Evolutionary conservation across 2,888 invertebrate genomes (phyloP).

Genomic region (Spodoptera picta): DNA sequence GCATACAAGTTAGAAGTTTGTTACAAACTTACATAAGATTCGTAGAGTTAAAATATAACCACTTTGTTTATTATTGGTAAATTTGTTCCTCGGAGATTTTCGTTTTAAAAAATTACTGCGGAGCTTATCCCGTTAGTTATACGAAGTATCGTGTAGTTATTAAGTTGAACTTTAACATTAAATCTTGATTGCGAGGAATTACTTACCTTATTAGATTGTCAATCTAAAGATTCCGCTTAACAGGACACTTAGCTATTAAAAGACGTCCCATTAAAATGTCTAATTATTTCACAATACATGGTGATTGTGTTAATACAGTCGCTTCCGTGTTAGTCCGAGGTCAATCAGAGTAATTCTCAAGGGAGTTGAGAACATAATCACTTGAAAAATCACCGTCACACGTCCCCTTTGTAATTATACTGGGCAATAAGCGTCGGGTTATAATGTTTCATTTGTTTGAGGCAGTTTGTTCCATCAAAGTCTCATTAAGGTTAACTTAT

Average conservation of each 20-base stretch:
- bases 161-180: background rate
- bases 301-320: background rate
- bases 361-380: constrained; percentile 9
- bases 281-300: constrained; percentile 8
- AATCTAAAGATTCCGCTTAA: too few relatives aligned
- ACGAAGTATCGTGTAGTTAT: background rate
- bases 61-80: constrained; percentile 50
- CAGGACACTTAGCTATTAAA: too few relatives aligned
- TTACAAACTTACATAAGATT: constrained; percentile 77
- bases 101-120: constrained; percentile 24
- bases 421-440: too few relatives aligned
- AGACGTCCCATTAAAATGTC: background rate
- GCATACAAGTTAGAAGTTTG: constrained; percentile 75
- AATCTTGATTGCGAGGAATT: too few relatives aligned
- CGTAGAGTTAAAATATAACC: constrained; percentile 73
- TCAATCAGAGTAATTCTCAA: constrained; percentile 29
- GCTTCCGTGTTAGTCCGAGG: constrained; percentile 16
- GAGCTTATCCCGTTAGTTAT: constrained; percentile 1
- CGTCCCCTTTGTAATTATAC: background rate
- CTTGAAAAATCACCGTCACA: constrained; percentile 15
- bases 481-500: too few relatives aligned
- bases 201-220: too few relatives aligned
- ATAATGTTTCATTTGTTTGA: too few relatives aligned
- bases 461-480: too few relatives aligned
- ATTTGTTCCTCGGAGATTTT: constrained; percentile 32